Evolutionary conservation across 2,888 invertebrate species (phyloP).

Genomic region (Callosobruchus maculatus): DNA sequence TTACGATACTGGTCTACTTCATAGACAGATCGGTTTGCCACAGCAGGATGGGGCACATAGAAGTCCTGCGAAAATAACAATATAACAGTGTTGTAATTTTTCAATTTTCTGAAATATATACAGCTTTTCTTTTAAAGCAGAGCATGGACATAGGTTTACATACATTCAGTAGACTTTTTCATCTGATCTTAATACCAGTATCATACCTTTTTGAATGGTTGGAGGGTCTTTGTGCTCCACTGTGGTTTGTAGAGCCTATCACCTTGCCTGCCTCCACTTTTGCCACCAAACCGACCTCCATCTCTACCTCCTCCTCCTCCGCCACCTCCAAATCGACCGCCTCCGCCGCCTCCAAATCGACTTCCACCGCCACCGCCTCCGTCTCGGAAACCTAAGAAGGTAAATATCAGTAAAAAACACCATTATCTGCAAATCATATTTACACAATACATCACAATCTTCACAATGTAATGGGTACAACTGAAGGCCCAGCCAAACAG

Average conservation of each 20-base stretch:
- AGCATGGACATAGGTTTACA: too few species aligned
- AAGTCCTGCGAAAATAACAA: conserved; percentile 63
- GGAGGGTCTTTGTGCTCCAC: conserved; percentile 73
- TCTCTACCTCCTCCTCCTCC: conserved; percentile 19
- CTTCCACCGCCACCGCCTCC: conserved; percentile 6
- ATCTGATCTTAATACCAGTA: conserved; percentile 1
- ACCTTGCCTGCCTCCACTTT: conserved; percentile 45
- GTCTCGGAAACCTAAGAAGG: background rate
- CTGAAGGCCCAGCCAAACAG: too few species aligned
- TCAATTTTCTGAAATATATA: too few species aligned
- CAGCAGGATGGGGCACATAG: conserved; percentile 70
- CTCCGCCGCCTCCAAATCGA: conserved; percentile 13
- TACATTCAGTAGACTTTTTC: too few species aligned
- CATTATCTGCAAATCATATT: too few species aligned
- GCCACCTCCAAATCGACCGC: conserved; percentile 37
- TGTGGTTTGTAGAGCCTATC: conserved; percentile 58
- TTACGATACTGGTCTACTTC: conserved; percentile 72
- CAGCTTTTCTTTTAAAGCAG: too few species aligned
- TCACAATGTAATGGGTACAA: too few species aligned
- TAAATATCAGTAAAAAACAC: too few species aligned
- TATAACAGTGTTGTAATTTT: conserved; percentile 51
- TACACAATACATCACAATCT: too few species aligned
- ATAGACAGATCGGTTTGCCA: conserved; percentile 61
- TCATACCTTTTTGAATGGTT: conserved; percentile 69
- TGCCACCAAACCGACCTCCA: conserved; percentile 21